A percentile compares a stretch with the other conserved stretches of the same genome.
phyloP scores from a whole-genome alignment of 1,140 invertebrate species.

The Drosophila carrolli region DNA sequence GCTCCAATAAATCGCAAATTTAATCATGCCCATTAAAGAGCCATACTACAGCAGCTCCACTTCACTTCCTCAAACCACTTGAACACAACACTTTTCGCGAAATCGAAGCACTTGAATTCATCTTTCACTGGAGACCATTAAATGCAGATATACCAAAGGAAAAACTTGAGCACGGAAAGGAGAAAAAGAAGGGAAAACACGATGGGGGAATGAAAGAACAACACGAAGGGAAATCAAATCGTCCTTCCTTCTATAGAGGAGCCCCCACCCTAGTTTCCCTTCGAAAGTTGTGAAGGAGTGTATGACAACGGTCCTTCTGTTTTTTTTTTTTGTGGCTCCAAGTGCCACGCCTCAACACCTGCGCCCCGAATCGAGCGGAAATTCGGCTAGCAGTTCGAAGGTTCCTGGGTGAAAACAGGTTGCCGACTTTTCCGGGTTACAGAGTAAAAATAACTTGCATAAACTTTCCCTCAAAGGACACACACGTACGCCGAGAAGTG shows the following conservation, averaged over 20 bases:
- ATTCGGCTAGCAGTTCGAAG: conserved; percentile 35
- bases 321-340: conserved; percentile 2
- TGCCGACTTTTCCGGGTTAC: conserved; percentile 4
- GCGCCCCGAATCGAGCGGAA: conserved; percentile 26
- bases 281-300: conserved; percentile 1
- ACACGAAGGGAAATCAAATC: conserved; percentile 41
- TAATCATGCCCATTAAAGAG: conserved; percentile 3
- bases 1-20: not conserved
- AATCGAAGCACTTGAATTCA: conserved; percentile 47
- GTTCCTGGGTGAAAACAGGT: not conserved
- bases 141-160: conserved; percentile 26
- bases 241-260: conserved; percentile 1
- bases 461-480: conserved; percentile 76
- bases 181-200: not conserved
- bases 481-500: conserved; percentile 71
- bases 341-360: conserved; percentile 59
- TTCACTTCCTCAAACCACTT: conserved; percentile 9
- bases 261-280: not conserved
- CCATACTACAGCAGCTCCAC: not conserved
- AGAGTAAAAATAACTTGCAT: conserved; percentile 71
- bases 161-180: conserved; percentile 9
- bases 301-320: conserved; percentile 30
- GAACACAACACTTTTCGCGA: conserved; percentile 24
- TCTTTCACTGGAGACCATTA: conserved; percentile 35
- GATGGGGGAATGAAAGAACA: conserved; percentile 1